Base-by-base conservation (phyloP, 2,113 vertebrate genomes). In the Zapus hudsonius region DNA sequence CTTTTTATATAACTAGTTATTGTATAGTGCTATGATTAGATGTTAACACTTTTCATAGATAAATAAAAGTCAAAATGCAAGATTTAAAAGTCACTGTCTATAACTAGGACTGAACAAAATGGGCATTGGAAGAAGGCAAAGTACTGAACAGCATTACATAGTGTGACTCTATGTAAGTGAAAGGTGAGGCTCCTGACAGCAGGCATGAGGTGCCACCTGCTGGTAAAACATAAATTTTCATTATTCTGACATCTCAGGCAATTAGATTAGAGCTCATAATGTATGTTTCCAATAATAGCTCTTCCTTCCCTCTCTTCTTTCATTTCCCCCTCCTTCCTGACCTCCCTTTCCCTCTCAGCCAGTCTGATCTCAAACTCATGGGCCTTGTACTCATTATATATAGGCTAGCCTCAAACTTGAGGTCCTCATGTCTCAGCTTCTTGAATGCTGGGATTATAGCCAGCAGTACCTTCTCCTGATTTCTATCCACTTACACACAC, bases 121-220 rank as follows among this genome's bases (percentile, higher is more conserved):
- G 66, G 61, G 66, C 42, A 79, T 80, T 57, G 19, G 67, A 91
- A 64, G 17, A 76, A 89, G 19, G 23, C 12, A 66, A 92, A 91
- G 44, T 29, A 55, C 47, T 75, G 2, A 87, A n/a, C 15, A 75
- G 29, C 29, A 59, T 29, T 76, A 38, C 9, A 27, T 27, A 81
- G 20, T 36, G 55, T 72, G n/a, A 84, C 52, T 72, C 29, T 31
- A n/a, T n/a, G n/a, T n/a, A 86, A 70, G 52, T 29, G 73, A 92
- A 84, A 87, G 33, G 29, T 52, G 47, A 83, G 75, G 33, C 13
- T 73, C 23, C 23, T 67, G 80, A 57, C 55, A 92, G 72, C 47
- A 70, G n/a, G 57, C 87, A 44, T 13, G 44, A 93, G 25, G 91
- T 61, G 95, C 97, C 97, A 96, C 78, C 97, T 97, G 69, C 95